Evolutionary conservation across 2,113 vertebrate species (phyloP).

Genomic region (Mugil cephalus): DNA sequence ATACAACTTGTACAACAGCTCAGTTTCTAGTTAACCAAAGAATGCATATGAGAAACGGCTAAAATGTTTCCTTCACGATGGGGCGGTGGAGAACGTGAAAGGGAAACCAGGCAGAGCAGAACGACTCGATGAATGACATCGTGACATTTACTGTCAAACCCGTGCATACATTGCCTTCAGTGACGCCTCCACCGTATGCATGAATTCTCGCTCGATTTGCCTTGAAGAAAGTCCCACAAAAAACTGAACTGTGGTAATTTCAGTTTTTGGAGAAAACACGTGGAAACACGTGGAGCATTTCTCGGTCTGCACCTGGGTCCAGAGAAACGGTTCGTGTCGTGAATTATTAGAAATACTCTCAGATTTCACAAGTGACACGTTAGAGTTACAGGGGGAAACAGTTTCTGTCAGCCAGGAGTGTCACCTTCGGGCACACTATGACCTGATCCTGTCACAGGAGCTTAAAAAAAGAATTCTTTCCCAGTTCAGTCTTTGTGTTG

Average conservation of each 20-base stretch:
- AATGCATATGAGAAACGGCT: too few relatives aligned
- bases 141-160: not conserved
- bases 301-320: not conserved
- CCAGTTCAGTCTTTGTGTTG: constrained; percentile 23
- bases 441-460: constrained; percentile 36
- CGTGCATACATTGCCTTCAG: too few relatives aligned
- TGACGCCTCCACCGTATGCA: not conserved
- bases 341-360: constrained; percentile 5
- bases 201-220: not conserved
- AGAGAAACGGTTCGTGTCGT: not conserved
- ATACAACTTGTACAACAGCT: too few relatives aligned
- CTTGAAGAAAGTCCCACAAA: not conserved
- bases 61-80: too few relatives aligned
- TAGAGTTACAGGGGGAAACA: constrained; percentile 10
- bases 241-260: not conserved
- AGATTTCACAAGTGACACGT: constrained; percentile 1
- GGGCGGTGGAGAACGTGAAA: too few relatives aligned
- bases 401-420: constrained; percentile 9
- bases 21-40: too few relatives aligned
- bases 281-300: not conserved
- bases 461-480: constrained; percentile 35
- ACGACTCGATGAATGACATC: too few relatives aligned
- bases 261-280: not conserved
- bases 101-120: not conserved
- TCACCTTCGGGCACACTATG: constrained; percentile 22